These are phyloP conservation scores for Thereuonema tuberculata DNA, from an alignment of 1,140 invertebrate genomes.

Conservation along the genomic window DNA sequence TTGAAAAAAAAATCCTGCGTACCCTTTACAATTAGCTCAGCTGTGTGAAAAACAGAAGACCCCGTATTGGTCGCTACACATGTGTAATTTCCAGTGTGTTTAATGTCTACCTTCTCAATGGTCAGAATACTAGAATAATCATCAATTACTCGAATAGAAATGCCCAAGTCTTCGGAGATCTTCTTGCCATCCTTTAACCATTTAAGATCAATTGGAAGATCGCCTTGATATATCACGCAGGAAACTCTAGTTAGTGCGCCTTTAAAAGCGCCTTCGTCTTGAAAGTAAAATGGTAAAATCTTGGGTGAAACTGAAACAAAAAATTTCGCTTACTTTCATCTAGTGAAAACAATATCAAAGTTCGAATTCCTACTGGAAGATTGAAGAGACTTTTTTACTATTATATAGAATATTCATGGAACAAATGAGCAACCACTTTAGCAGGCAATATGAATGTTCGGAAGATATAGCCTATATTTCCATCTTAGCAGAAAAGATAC, in stretches of 20 bases:
- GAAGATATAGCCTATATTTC: no score
- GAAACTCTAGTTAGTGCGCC: constrained; percentile 51
- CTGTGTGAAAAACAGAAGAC: constrained; percentile 43
- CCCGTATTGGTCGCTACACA: constrained; percentile 49
- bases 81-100: no score
- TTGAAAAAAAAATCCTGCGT: constrained; percentile 12
- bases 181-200: constrained; percentile 47
- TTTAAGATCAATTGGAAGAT: constrained; percentile 49
- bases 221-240: constrained; percentile 56
- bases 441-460: no score
- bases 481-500: no score
- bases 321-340: background rate
- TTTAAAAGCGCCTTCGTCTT: constrained; percentile 43
- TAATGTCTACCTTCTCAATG: constrained; percentile 24
- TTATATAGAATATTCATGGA: background rate
- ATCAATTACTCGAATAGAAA: constrained; percentile 18
- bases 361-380: background rate
- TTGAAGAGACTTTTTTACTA: background rate
- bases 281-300: constrained; percentile 47
- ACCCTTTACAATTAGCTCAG: constrained; percentile 34
- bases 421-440: no score
- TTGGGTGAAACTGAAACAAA: constrained; percentile 44
- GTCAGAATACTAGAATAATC: no score
- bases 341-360: background rate
- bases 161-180: constrained; percentile 20